Conservation (phyloP, 2,888 invertebrate genomes). For the Dorcus parallelipipedus region DNA sequence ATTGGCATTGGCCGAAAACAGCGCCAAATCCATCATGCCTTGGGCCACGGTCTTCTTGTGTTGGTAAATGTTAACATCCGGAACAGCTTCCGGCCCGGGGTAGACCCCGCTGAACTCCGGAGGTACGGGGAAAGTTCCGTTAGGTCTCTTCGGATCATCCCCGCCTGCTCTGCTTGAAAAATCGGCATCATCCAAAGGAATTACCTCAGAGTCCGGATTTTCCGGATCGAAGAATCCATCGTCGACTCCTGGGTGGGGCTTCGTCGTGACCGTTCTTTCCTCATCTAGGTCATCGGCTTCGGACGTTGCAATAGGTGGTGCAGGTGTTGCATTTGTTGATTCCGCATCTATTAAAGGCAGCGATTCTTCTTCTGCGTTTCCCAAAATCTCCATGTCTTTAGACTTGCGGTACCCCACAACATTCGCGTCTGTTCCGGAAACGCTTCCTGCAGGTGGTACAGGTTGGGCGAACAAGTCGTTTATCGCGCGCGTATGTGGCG, state of each 20-base stretch:
- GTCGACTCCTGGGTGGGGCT: slow-evolving; percentile 59
- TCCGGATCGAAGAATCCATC: slow-evolving; percentile 56
- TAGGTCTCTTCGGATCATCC: slow-evolving; percentile 1
- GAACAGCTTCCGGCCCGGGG: slow-evolving; percentile 42
- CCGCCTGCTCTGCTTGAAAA: slow-evolving; percentile 21
- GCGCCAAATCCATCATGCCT: slow-evolving; percentile 89
- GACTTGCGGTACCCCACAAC: too few relatives aligned
- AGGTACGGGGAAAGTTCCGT: background rate
- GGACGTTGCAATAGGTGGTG: slow-evolving; percentile 53
- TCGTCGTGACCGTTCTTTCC: slow-evolving; percentile 41
- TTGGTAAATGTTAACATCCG: slow-evolving; percentile 82
- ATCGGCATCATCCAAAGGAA: background rate
- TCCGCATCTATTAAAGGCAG: slow-evolving; percentile 31
- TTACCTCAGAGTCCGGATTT: slow-evolving; percentile 15
- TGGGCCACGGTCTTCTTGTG: slow-evolving; percentile 88
- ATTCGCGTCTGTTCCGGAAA: too few relatives aligned
- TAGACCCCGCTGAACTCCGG: background rate
- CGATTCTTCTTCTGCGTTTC: slow-evolving; percentile 26
- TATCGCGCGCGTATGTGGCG: too few relatives aligned
- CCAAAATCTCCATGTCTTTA: slow-evolving; percentile 27
- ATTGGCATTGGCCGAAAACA: slow-evolving; percentile 86
- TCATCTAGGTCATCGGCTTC: slow-evolving; percentile 58
- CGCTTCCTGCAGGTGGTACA: too few relatives aligned
- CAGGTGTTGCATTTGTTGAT: too few relatives aligned
- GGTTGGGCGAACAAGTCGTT: too few relatives aligned